phyloP scores from a whole-genome alignment of 2,797 vertebrate species.

The Trachurus trachurus region DNA sequence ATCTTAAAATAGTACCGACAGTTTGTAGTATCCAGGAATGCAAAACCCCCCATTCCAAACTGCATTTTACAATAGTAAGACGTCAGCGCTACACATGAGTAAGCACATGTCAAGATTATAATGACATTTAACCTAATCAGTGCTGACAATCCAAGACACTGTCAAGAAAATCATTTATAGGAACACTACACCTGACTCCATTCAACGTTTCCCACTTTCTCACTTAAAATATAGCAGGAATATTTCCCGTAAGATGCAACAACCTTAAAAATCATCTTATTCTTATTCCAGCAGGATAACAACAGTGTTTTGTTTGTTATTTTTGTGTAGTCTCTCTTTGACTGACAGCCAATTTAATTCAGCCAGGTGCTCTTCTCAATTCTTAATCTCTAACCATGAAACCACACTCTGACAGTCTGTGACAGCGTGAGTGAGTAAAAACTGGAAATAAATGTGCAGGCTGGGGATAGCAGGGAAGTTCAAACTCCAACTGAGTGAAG shows the following conservation, averaged over 20 bases:
- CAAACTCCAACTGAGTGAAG: constrained; percentile 37
- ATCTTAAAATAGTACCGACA: background rate
- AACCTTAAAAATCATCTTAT: background rate
- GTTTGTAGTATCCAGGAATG: background rate
- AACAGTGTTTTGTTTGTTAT: background rate
- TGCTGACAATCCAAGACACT: no score
- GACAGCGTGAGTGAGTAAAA: background rate
- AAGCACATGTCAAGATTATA: no score
- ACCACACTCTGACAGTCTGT: background rate
- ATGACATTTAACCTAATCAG: no score
- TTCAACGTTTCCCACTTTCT: background rate
- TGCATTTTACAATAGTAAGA: no score
- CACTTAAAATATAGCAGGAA: background rate
- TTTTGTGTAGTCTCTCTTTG: background rate
- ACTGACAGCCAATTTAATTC: background rate
- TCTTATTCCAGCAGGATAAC: background rate
- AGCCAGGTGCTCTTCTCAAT: background rate
- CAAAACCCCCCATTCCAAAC: no score
- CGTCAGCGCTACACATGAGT: no score
- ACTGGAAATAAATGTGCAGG: background rate
- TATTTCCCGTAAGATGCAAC: background rate
- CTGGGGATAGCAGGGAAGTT: constrained; percentile 1
- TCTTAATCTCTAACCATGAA: background rate
- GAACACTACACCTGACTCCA: background rate
- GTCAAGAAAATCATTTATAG: no score